Evolutionary conservation across 1,140 invertebrate species (phyloP), one percentile per base, ranked within the genome.

Genomic region (Zaprionus taronus): DNA sequence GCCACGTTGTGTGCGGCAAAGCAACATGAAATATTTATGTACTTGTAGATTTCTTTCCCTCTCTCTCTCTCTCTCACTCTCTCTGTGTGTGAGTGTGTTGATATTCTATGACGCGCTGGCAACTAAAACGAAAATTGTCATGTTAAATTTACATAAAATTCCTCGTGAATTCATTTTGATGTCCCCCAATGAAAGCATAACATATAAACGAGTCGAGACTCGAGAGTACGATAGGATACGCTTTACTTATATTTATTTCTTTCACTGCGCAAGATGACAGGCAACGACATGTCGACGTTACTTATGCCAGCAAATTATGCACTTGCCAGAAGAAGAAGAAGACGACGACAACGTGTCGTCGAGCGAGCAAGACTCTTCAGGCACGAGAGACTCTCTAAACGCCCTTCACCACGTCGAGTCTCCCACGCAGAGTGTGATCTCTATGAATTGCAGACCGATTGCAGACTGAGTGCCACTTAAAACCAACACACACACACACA

Each of bases 91-190:
- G 24, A 26, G 9, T 26, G 38, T 55, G 44, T 53, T 58, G 44
- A 62, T 66, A 72, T 76, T 57, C 61, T 62, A 38, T 65, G 51
- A 55, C 53, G 53, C 67, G 53, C 67, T 51, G 49, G 60, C 49
- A 49, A 61, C 53, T 44, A 55, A 55, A 64, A 56, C 41, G 67
- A 75, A 89, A 89, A 74, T 74, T 89, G 81, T 89, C 84, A 87
- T 81, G 65, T 87, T 87, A 69, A 83, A 83, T 87, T 83, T 78
- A 78, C 84, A 89, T 83, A 76, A 78, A 87, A 83, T 79, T 81
- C 66, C 69, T 38, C 49, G 58, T 56, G 68, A 83, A 83, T 81
- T 79, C 71, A 89, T 79, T 81, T 70, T 66, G 80, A 89, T 81
- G 84, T 89, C 68, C 74, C 84, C 74, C 84, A 86, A 79, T 79